A percentile compares a stretch with the other conserved stretches of the same genome.
Evolutionary conservation across 2,113 vertebrate species (phyloP).

Genomic region (Mormyrus lacerda): DNA sequence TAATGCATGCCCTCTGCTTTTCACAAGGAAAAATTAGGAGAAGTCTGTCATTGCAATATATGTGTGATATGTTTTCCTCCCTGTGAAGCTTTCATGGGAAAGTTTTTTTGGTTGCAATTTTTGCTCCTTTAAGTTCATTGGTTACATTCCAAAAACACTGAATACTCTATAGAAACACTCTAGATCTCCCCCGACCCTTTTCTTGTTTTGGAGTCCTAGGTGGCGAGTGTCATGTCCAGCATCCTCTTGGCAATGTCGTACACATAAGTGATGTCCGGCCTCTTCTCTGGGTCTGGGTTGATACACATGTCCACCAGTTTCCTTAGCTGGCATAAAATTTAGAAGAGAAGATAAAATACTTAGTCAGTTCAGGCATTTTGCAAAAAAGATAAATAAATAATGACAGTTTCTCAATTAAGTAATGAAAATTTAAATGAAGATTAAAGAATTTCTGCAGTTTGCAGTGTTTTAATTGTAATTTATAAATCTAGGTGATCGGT

Average conservation of each 20-base stretch:
- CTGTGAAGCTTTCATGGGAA: neutral
- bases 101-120: neutral
- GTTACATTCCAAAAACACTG: neutral
- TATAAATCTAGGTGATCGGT: neutral
- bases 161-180: neutral
- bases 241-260: conserved; percentile 89
- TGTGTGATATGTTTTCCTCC: neutral
- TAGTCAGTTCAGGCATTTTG: neutral
- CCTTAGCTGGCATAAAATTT: conserved; percentile 66
- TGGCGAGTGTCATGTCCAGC: conserved; percentile 75
- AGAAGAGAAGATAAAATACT: neutral
- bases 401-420: neutral
- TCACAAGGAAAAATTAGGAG: neutral
- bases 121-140: neutral
- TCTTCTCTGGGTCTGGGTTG: conserved; percentile 95
- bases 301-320: conserved; percentile 97
- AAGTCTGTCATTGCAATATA: neutral
- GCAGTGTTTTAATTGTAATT: neutral
- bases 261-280: conserved; percentile 90
- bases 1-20: neutral
- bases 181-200: neutral
- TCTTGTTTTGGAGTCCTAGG: conserved; percentile 50
- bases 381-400: neutral
- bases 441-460: neutral
- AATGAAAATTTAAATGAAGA: neutral